Percentiles rank a stretch among this genome's conserved stretches.
phyloP scores from a whole-genome alignment of 2,888 invertebrate genomes.

The Drosophila rellima region DNA sequence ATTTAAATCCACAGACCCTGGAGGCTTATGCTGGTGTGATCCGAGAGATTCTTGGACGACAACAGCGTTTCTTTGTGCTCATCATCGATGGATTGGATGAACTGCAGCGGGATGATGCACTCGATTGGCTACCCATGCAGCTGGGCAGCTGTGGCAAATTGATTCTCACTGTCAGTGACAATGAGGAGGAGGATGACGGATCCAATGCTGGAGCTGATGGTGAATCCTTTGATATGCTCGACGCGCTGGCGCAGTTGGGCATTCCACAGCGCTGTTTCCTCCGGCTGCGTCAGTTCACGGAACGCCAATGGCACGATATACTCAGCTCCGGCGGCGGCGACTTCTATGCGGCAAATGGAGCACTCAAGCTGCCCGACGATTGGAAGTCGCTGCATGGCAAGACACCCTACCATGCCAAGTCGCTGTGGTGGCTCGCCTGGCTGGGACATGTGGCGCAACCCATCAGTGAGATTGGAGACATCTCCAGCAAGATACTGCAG shows the following conservation, averaged over 20 bases:
- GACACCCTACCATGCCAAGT: conserved; percentile 85
- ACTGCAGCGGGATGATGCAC: conserved; percentile 84
- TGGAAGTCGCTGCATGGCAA: conserved; percentile 83
- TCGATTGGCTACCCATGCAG: conserved; percentile 91
- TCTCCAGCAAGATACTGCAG: conserved; percentile 88
- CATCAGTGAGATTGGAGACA: conserved; percentile 87
- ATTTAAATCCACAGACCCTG: conserved; percentile 87
- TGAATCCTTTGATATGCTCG: conserved; percentile 68
- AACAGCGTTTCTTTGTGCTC: conserved; percentile 88
- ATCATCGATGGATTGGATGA: conserved; percentile 92
- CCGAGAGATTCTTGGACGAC: conserved; percentile 76
- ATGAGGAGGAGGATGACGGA: conserved; percentile 47
- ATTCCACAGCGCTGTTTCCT: conserved; percentile 83
- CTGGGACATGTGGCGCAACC: conserved; percentile 87
- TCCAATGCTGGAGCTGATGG: conserved; percentile 26
- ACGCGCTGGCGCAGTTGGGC: conserved; percentile 75
- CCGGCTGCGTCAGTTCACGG: conserved; percentile 82
- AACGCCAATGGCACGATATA: conserved; percentile 85
- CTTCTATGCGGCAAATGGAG: conserved; percentile 84
- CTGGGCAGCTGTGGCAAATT: conserved; percentile 92
- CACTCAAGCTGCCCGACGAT: conserved; percentile 82
- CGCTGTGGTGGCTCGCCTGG: conserved; percentile 89
- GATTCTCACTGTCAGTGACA: conserved; percentile 88
- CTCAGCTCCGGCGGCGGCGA: conserved; percentile 84
- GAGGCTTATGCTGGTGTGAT: conserved; percentile 89